Base-by-base conservation (phyloP, 1,140 invertebrate genomes). In the Pseudomyrmex flavicornis region DNA sequence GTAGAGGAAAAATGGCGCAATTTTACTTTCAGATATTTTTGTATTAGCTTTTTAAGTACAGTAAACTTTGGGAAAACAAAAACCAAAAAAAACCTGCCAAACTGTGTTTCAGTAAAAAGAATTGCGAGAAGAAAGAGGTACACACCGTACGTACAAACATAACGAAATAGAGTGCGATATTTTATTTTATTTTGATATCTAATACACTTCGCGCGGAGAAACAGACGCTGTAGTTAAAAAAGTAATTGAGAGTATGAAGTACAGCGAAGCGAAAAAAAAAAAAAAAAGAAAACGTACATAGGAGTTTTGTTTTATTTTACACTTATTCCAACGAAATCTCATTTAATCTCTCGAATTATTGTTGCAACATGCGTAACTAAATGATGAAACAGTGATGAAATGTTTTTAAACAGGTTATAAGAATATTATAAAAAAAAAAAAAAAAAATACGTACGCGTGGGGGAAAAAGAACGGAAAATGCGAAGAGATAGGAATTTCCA, bases 1-100 rank as follows among this genome's bases (percentile, higher is more conserved):
- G 22, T 0, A 17, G 35, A 9, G 44, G 17, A 52, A 44, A 56
- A 50, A 48, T 63, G 8, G 10, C 44, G 2, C n/a, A 22, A 54
- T 35, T 54, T 79, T 79, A 35, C 50, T 68, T 76, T 54, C 7
- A 54, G 46, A 22, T n/a, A 46, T n/a, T 79, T 66, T 46, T 26
- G 26, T 12, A 15, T 54, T 77, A 65, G 52, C 35, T 20, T 68
- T 46, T 46, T 66, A 68, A 69, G 58, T 17, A 54, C 15, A 48
- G 5, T 79, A 79, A 79, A 70, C 44, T 79, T 20, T 22, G 13
- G 7, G 7, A 26, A 12, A 69, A 59, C 17, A 12, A 58, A 22
- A 35, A 48, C 26, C 26, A 7, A 17, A 7, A 8, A 9, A 59
- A 52, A 20, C 56, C 3, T 0, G 0, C 70, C 17, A 59, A 48